Evolutionary conservation across 2,113 vertebrate genomes (phyloP), one percentile per base, ranked within the genome.

Genomic region (Arothron firmamentum): DNA sequence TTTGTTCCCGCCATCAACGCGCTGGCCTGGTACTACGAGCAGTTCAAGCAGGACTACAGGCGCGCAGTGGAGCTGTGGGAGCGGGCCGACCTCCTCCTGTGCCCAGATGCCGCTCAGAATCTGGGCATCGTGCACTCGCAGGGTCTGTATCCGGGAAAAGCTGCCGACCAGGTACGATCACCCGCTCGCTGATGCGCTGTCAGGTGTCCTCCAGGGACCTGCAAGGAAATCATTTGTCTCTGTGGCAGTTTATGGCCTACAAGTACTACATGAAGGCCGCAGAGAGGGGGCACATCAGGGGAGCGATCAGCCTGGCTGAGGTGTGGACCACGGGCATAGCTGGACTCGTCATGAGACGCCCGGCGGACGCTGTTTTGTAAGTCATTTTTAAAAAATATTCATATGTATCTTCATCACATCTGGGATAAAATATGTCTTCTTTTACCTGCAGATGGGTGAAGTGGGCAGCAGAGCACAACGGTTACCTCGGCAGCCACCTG

Each of bases 1-100:
- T 92, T 87, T 56, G 81, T 84, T 54, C 90, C 91, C 9, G 92
- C 92, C 1, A 80, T 92, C 38, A 92, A 82, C 1, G 92, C 91
- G 42, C 75, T 93, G 54, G 92, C 83, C 60, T 93, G 92, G 92
- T 93, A 92, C 71, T 89, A 92, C 14, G 90, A 93, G 75, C 74
- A 83, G 52, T 87, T 67, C 55, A 82, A 91, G 61, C 50, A 61
- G 5, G 83, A 93, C 75, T 92, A 91, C 10, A 5, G 56, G 50
- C 75, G 66, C 53, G 92, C 92, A 0, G 88, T 84, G 55, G 62
- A 86, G 74, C 82, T 90, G 62, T 93, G 92, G 92, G 90, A 92
- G 53, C 64, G 72, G 52, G 92, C 92, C 0, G 89, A 92, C 61
- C 56, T 53, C 18, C 83, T 88, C 14, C 74, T 67, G 10, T 81